Conservation (phyloP, 2,113 vertebrate species). For the Sebastes fasciatus region DNA sequence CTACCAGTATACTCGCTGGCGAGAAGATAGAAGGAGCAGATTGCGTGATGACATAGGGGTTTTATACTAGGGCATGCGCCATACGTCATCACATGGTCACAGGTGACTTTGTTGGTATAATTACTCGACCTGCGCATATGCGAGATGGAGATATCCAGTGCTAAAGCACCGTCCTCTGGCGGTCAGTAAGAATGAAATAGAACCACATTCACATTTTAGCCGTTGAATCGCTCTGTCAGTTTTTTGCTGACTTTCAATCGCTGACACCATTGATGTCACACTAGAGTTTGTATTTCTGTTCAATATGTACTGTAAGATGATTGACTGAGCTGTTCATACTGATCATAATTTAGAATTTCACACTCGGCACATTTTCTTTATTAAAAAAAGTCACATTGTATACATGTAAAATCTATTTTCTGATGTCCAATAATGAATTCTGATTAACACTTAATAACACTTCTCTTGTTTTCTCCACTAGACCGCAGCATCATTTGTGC, state of each 20-base stretch:
- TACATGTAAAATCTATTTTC: background rate
- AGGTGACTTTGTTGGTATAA: too few relatives aligned
- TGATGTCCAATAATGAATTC: background rate
- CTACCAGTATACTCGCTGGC: too few relatives aligned
- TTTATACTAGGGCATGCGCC: too few relatives aligned
- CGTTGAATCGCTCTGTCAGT: background rate
- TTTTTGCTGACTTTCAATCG: background rate
- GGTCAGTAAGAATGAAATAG: too few relatives aligned
- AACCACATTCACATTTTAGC: too few relatives aligned
- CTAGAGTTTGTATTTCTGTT: background rate
- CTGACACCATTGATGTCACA: background rate
- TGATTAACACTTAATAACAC: background rate
- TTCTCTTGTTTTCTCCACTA: conserved; percentile 28
- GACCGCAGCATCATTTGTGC: background rate
- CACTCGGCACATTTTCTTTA: background rate
- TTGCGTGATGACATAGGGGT: too few relatives aligned
- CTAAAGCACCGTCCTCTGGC: too few relatives aligned
- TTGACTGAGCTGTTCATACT: background rate
- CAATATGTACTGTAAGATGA: background rate
- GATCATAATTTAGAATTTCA: background rate
- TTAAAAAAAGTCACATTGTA: background rate
- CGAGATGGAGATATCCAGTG: too few relatives aligned
- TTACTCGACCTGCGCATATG: too few relatives aligned
- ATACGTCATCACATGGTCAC: too few relatives aligned
- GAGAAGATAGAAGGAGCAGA: too few relatives aligned